A percentile compares a stretch with the other conserved stretches of the same genome.
These are phyloP conservation scores for Ictidomys tridecemlineatus DNA, from an alignment of 2,113 vertebrate species.

Conservation along the genomic window DNA sequence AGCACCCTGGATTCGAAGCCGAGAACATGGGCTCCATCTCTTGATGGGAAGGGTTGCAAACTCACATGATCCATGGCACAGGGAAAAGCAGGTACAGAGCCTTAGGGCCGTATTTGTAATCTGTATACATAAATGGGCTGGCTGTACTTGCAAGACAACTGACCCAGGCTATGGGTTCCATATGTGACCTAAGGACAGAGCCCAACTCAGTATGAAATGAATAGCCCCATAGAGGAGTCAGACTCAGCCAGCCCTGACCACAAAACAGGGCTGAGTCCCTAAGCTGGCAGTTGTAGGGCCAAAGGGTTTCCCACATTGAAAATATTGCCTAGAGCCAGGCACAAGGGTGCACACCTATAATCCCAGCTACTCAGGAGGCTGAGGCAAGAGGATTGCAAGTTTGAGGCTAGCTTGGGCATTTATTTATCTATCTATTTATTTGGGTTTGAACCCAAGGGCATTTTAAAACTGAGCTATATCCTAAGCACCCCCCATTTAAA, in stretches of 20 bases:
- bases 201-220: not conserved
- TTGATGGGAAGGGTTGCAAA: not conserved
- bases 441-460: too few relatives aligned
- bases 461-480: too few relatives aligned
- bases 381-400: not conserved
- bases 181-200: not conserved
- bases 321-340: not conserved
- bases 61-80: not conserved
- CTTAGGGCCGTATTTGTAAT: not conserved
- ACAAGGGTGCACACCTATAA: not conserved
- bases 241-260: not conserved
- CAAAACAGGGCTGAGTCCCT: not conserved
- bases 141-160: not conserved
- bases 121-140: not conserved
- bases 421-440: too few relatives aligned
- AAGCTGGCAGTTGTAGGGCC: not conserved
- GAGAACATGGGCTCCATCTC: not conserved
- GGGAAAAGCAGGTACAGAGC: not conserved
- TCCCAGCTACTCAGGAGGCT: not conserved
- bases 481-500: too few relatives aligned
- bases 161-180: not conserved
- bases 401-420: not conserved
- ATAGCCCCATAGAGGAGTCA: not conserved
- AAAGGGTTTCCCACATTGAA: not conserved
- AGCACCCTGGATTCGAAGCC: not conserved